Conservation (phyloP, 1,140 invertebrate genomes). For the Drosophila parvula region DNA sequence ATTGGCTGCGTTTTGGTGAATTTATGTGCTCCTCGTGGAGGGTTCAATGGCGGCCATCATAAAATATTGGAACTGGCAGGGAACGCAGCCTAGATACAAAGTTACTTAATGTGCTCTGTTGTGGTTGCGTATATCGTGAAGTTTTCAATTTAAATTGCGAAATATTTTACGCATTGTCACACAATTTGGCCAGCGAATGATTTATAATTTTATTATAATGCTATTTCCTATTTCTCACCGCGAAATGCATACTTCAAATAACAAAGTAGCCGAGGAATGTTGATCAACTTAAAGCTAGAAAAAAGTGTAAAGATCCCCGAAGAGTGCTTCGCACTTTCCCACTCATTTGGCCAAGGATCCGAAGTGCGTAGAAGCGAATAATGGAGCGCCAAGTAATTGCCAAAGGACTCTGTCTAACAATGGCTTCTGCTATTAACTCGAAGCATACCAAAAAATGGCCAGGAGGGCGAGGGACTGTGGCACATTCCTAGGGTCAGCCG, state of each 20-base stretch:
- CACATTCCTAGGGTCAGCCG: conserved; percentile 57
- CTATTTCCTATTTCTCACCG: neutral
- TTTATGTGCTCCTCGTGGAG: conserved; percentile 68
- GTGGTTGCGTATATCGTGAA: conserved; percentile 3
- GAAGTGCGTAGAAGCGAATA: conserved; percentile 42
- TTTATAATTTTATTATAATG: neutral
- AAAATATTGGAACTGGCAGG: conserved; percentile 75
- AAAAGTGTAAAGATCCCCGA: conserved; percentile 22
- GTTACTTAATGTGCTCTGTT: conserved; percentile 10
- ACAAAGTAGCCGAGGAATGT: neutral
- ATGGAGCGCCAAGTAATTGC: conserved; percentile 68
- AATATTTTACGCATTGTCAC: neutral
- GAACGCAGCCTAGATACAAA: conserved; percentile 40
- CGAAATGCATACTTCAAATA: neutral
- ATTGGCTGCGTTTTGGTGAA: conserved; percentile 68
- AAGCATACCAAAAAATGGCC: conserved; percentile 62
- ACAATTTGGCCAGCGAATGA: neutral
- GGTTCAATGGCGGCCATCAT: conserved; percentile 74
- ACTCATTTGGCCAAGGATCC: conserved; percentile 7
- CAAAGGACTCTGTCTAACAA: conserved; percentile 45
- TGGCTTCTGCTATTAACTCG: conserved; percentile 71
- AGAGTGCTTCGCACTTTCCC: conserved; percentile 13
- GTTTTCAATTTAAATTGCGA: neutral
- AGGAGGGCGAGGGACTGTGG: conserved; percentile 7
- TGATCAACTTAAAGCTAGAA: conserved; percentile 4